Evolutionary conservation across 2,113 vertebrate species (phyloP), one percentile per base, ranked within the genome.

Genomic region (Pleuronectes platessa): DNA sequence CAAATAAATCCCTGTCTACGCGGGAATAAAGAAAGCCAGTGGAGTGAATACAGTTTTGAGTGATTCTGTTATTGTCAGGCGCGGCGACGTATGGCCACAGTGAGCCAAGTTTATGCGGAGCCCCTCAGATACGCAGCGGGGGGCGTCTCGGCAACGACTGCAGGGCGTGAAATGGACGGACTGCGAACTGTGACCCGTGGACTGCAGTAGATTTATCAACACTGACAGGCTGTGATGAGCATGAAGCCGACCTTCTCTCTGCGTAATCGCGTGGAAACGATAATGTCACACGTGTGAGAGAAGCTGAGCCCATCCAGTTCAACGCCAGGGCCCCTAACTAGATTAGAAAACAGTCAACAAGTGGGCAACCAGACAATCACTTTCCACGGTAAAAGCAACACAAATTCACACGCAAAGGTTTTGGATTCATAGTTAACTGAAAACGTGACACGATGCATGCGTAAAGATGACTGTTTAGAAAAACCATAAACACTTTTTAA

Each of bases 1-100:
- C 18, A n/a, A 53, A 79, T 59, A 64, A 69, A 81, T 58, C 31
- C 27, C 31, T 20, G 14, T 62, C 24, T 15, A 1, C 20, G 5
- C 15, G 4, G 5, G 3, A 4, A 23, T 13, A 67, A n/a, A 51
- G 18, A 72, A 40, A 31, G 51, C 51, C 27, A 21, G 37, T 42
- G 18, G 66, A 15, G 20, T 31, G 10, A 13, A 13, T 20, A 17
- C 0, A 45, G 14, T 21, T 56, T 17, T 20, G 20, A 45, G 40
- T 63, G 20, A 3, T 15, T 49, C 40, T 67, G 15, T 14, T 35
- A 26, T 31, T 12, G 9, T 35, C 58, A 4, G 24, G 45, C 23
- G 35, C 35, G 67, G 59, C 17, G 2, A 10, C 20, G 35, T 15
- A 26, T 15, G 14, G 45, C 27, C 12, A 40, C 66, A 3, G 35